phyloP scores from a whole-genome alignment of 2,888 invertebrate genomes.

The Limnephilus auricula region DNA sequence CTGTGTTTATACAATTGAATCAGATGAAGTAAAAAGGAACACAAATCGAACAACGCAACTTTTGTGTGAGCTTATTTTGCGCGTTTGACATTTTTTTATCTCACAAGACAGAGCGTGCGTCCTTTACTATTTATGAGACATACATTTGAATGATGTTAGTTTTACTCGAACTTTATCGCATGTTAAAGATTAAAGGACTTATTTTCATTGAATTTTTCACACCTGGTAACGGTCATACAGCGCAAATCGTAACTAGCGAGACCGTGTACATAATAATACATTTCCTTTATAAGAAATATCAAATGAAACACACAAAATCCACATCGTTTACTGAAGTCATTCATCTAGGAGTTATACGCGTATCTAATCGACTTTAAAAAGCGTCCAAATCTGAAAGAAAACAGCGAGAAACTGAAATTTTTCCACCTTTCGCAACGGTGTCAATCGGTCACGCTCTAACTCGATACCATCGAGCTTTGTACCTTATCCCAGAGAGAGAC shows the following conservation, averaged over 20 bases:
- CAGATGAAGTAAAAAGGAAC: neutral
- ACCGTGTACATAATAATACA: slow-evolving; percentile 44
- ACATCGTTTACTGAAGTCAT: slow-evolving; percentile 53
- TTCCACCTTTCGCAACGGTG: slow-evolving; percentile 77
- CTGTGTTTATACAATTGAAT: neutral
- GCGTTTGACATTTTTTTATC: slow-evolving; percentile 23
- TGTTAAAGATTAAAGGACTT: slow-evolving; percentile 44
- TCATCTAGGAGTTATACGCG: slow-evolving; percentile 68
- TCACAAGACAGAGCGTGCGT: neutral
- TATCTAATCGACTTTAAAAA: slow-evolving; percentile 77
- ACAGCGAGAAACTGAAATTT: slow-evolving; percentile 80
- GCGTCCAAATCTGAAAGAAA: slow-evolving; percentile 79
- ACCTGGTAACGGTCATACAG: slow-evolving; percentile 61
- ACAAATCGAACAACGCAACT: neutral
- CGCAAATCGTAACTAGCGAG: slow-evolving; percentile 51
- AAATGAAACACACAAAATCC: slow-evolving; percentile 43
- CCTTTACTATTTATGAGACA: neutral
- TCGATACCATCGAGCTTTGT: neutral
- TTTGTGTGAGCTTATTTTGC: neutral
- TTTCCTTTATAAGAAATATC: slow-evolving; percentile 45
- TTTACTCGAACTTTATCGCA: slow-evolving; percentile 34
- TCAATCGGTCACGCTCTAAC: slow-evolving; percentile 59
- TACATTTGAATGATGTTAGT: slow-evolving; percentile 21
- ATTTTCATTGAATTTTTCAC: slow-evolving; percentile 61
- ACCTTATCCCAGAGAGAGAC: neutral